Base-by-base conservation (phyloP, 2,113 vertebrate genomes). In the Malurus melanocephalus region DNA sequence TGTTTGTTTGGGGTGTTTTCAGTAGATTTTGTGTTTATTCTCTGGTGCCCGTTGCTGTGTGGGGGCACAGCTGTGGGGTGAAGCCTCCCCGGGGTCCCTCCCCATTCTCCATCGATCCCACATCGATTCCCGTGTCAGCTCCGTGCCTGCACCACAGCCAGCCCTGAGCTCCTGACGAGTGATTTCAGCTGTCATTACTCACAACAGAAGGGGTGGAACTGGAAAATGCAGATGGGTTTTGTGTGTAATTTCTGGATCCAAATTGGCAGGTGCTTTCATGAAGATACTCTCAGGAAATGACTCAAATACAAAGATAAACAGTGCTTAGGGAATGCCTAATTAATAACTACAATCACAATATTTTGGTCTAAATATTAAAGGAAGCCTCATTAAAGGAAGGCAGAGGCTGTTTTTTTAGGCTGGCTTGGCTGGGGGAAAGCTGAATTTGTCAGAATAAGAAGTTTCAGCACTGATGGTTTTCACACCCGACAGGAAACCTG, bases 291-390 rank as follows among this genome's bases (percentile, higher is more conserved):
- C 38, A 65, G 90, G 83, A 88, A 92, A 84, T 52, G 73, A 93
- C 73, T 72, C 80, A 81, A 78, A 88, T 11, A 32, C 20, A 11
- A 53, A 64, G 87, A 83, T 82, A 82, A 89, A 62, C 73, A 78
- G 43, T 45, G 21, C 88, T 80, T 30, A 38, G 86, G 86, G 83
- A 89, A 56, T 48, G 65, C 42, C 73, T 85, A 48, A 76, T 92
- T 80, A 87, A 86, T 67, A 78, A 75, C 52, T 51, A 18, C 66
- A 67, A 28, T 87, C 80, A 80, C 42, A 84, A 71, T 78, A 80
- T 91, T 88, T 94, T 55, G 30, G 57, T 78, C 56, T 86, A 64
- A 77, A 57, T 83, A 71, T 66, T 89, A 64, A 77, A 56, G 57
- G 53, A 16, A 84, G 21, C n/a, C 73, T 88, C 61, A 30, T 32